These are phyloP conservation scores for Drosophila nr. fundita DNA, from an alignment of 2,888 invertebrate species.

Conservation along the genomic window DNA sequence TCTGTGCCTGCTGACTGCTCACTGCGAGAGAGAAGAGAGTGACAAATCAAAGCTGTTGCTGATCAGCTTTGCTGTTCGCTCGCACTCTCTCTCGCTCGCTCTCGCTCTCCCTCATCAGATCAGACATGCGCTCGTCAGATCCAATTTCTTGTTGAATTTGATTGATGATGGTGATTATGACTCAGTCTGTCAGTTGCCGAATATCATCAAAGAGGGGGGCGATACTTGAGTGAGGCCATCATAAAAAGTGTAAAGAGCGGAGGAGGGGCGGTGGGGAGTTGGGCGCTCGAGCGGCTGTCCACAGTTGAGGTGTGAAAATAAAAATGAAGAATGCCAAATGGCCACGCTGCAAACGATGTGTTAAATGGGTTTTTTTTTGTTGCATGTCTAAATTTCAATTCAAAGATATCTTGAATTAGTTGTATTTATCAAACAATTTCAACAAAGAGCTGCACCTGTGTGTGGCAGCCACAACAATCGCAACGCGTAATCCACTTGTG, in stretches of 20 bases:
- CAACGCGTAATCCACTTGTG: slow-evolving; percentile 16
- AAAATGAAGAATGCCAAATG: slow-evolving; percentile 34
- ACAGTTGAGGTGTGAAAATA: slow-evolving; percentile 58
- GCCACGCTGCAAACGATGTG: slow-evolving; percentile 47
- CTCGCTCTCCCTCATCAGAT: slow-evolving; percentile 6
- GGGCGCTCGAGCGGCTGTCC: background rate
- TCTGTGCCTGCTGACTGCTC: background rate
- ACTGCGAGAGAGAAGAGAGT: background rate
- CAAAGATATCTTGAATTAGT: background rate
- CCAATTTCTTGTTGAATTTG: slow-evolving; percentile 55
- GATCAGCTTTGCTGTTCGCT: slow-evolving; percentile 5
- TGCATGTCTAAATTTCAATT: background rate
- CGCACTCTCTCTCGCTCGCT: background rate
- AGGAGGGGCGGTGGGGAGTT: slow-evolving; percentile 10
- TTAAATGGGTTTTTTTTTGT: background rate
- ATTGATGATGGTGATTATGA: slow-evolving; percentile 73
- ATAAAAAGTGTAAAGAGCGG: slow-evolving; percentile 1
- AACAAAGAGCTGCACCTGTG: slow-evolving; percentile 30
- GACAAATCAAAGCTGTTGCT: slow-evolving; percentile 9
- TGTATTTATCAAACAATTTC: background rate
- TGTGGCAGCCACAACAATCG: slow-evolving; percentile 27
- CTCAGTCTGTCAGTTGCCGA: slow-evolving; percentile 51
- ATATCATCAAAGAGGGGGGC: slow-evolving; percentile 6
- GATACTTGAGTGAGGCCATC: slow-evolving; percentile 30
- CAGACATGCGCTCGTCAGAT: slow-evolving; percentile 30